Evolutionary conservation across 2,888 invertebrate genomes (phyloP).

Genomic region (Xestia sexstrigata): DNA sequence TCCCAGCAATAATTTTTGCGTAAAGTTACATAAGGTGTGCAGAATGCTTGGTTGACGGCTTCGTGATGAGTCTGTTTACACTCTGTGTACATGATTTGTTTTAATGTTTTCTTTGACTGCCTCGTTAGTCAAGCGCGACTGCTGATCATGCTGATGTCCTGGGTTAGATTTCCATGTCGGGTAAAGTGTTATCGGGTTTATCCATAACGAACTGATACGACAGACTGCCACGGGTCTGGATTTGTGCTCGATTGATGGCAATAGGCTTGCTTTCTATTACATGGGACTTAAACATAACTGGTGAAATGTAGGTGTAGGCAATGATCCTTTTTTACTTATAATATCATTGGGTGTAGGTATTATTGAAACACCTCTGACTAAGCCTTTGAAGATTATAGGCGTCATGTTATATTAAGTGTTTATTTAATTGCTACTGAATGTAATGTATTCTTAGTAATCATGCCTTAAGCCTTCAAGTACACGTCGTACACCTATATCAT

Average conservation of each 20-base stretch:
- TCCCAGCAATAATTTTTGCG: no score
- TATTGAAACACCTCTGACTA: neutral
- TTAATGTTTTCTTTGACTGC: neutral
- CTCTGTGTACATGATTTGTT: neutral
- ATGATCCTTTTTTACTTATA: no score
- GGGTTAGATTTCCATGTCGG: neutral
- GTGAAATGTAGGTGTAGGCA: neutral
- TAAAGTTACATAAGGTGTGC: no score
- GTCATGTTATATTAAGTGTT: neutral
- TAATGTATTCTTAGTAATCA: slow-evolving; percentile 3
- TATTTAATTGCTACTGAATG: slow-evolving; percentile 27
- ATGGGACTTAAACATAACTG: neutral
- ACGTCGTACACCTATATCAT: slow-evolving; percentile 27
- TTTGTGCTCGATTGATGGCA: neutral
- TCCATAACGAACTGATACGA: neutral
- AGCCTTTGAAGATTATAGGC: neutral
- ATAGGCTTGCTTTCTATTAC: neutral
- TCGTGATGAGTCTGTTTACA: no score
- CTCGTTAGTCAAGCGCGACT: neutral
- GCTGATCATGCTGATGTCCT: neutral
- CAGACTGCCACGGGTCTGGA: neutral
- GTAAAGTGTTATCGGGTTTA: neutral
- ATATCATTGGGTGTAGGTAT: no score
- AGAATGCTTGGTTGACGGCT: no score
- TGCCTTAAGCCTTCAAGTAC: slow-evolving; percentile 21